Evolutionary conservation across 2,113 vertebrate species (phyloP), one percentile per base, ranked within the genome.

Genomic region (Ictalurus punctatus): DNA sequence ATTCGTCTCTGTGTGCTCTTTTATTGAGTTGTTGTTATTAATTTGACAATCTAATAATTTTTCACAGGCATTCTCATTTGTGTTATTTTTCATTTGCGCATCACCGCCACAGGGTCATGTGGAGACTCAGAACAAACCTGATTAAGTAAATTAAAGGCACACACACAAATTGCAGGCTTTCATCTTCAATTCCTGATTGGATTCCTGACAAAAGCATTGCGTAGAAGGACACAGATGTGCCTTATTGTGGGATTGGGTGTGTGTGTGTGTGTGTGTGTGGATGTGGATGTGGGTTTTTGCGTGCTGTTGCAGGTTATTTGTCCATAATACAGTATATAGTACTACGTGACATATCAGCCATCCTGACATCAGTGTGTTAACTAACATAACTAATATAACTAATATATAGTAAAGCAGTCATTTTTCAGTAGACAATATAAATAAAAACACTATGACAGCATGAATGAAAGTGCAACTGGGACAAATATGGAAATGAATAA

Each of bases 11-110:
- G 79, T 63, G 40, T 91, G 79, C 89, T 79, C 90, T 90, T 91
- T 90, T 94, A 93, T 89, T 93, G 92, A 94, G 94, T 92, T 93
- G 92, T 93, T 95, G 92, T 90, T 91, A 94, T 95, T 95, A 92
- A 95, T 95, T 95, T 94, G 93, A 94, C 94, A 92, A 94, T 94
- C 89, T 90, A 82, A 89, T 91, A 90, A 92, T 93, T 78, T 93
- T 89, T 93, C 67, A 81, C 65, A 61, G 90, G 85, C 30, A 83
- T 90, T 92, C 90, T 93, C 89, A 90, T 90, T 94, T 93, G 56
- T 48, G 89, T 92, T 93, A 93, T 93, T 87, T 73, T 89, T 81
- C 85, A 84, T 84, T 84, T 63, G 44, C 30, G 84, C 61, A 44
- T 67, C 76, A 78, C 40, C 59, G 85, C 67, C 61, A 67, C 89